A percentile compares a stretch with the other conserved stretches of the same genome.
Evolutionary conservation across 2,113 vertebrate species (phyloP).

Genomic region (Dryoscopus gambensis): DNA sequence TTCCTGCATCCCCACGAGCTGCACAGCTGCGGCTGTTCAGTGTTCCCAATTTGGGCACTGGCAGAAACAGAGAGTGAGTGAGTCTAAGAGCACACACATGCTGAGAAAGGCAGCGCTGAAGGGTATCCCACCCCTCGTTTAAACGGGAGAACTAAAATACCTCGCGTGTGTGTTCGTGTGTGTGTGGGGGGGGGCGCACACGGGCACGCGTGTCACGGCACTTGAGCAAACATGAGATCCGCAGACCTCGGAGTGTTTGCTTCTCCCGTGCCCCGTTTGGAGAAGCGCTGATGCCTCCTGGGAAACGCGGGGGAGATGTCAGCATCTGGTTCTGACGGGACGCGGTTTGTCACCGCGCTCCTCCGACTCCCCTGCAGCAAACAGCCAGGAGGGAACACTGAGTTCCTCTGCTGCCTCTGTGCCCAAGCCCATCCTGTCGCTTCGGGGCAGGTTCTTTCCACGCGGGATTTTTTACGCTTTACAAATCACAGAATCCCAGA

Average conservation of each 20-base stretch:
- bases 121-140: slow-evolving; percentile 12
- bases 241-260: neutral
- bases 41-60: neutral
- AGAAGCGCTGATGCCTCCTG: neutral
- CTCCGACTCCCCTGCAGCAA: neutral
- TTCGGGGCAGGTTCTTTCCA: neutral
- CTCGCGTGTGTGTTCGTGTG: neutral
- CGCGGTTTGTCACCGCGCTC: neutral
- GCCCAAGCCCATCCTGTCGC: neutral
- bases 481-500: neutral
- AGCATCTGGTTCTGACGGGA: neutral
- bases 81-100: neutral
- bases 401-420: neutral
- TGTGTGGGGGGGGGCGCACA: neutral
- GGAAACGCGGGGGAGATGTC: neutral
- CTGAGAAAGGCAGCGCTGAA: neutral
- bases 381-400: accelerated
- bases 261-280: neutral
- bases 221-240: neutral
- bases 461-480: neutral
- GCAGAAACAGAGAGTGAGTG: neutral
- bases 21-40: neutral
- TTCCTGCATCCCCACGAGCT: neutral
- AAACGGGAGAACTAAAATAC: neutral
- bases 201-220: neutral